Base-by-base conservation (phyloP, 2,113 vertebrate species). In the Corydoras maculifer region DNA sequence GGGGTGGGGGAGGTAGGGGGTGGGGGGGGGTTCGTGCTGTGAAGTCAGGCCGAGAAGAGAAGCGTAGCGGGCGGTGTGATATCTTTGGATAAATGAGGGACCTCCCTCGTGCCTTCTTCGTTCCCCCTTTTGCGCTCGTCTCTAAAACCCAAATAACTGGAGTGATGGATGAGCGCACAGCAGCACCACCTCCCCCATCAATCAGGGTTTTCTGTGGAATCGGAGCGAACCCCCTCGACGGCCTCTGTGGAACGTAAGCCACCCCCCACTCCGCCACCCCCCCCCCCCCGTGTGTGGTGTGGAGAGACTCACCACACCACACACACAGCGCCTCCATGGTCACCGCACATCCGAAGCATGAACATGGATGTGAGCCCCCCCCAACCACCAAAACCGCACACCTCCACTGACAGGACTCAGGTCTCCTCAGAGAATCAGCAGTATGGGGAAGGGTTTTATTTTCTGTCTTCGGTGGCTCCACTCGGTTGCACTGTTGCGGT, bases 141-240 rank as follows among this genome's bases (percentile, higher is more conserved):
- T 87, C 82, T 84, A 86, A 85, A 87, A 89, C 83, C 87, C 82
- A 88, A 90, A 88, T 87, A 87, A 90, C 85, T 81, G 83, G 80
- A 79, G 84, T 88, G 87, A 88, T 90, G 87, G 88, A 90, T 89
- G 85, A 86, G 80, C 75, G 84, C 87, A 81, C 85, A 81, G 82
- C 78, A 83, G 86, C 80, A 83, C 87, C 87, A 87, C 89, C 86
- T 85, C 84, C 88, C 85, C 84, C 88, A 88, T 86, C 86, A 86
- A 86, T 88, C 86, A 86, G 14, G 12, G 70, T 54, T 72, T 69
- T 69, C 35, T 70, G 50, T 65, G n/a, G 57, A 61, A 78, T 74
- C 73, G 77, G 79, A 68, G 70, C 55, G 35, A 14, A 70, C 82
- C 75, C 86, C 85, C 83, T 84, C 68, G 76, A 70, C 68, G 80